Percentiles rank a stretch among this genome's conserved stretches.
Conservation (phyloP, 64 coral and sea anemone genomes). For the Cladopsammia gracilis region DNA sequence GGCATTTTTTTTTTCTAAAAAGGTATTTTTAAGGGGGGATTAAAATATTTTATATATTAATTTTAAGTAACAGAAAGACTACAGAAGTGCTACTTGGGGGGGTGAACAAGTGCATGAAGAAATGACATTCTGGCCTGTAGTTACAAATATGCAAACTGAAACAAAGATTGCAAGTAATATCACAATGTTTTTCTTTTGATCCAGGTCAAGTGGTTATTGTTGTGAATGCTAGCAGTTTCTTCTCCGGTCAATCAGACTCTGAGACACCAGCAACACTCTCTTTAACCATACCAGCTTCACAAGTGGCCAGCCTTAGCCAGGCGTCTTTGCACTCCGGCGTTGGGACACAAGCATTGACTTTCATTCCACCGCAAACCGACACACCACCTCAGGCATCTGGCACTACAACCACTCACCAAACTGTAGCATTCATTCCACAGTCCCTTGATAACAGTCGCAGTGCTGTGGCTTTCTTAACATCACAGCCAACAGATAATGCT, state of each 20-base stretch:
- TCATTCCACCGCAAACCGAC: constrained; percentile 28
- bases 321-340: constrained; percentile 55
- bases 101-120: too few relatives aligned
- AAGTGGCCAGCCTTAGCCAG: constrained; percentile 73
- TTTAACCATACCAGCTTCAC: constrained; percentile 79
- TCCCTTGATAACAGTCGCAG: constrained; percentile 49
- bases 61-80: too few relatives aligned
- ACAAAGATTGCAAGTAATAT: too few relatives aligned
- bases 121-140: too few relatives aligned
- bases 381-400: constrained; percentile 3
- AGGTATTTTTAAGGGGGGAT: too few relatives aligned
- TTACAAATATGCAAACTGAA: too few relatives aligned
- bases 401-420: constrained; percentile 9
- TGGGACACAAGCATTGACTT: constrained; percentile 75
- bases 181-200: neutral
- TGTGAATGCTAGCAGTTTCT: constrained; percentile 91
- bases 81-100: too few relatives aligned
- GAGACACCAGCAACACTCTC: constrained; percentile 86
- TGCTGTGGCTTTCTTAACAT: constrained; percentile 36
- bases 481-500: constrained; percentile 23
- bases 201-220: constrained; percentile 95
- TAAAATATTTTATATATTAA: too few relatives aligned
- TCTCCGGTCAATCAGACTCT: constrained; percentile 72
- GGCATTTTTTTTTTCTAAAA: too few relatives aligned
- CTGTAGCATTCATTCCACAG: constrained; percentile 66